phyloP scores from a whole-genome alignment of 2,113 vertebrate genomes.

The Paedocypris sp. region DNA sequence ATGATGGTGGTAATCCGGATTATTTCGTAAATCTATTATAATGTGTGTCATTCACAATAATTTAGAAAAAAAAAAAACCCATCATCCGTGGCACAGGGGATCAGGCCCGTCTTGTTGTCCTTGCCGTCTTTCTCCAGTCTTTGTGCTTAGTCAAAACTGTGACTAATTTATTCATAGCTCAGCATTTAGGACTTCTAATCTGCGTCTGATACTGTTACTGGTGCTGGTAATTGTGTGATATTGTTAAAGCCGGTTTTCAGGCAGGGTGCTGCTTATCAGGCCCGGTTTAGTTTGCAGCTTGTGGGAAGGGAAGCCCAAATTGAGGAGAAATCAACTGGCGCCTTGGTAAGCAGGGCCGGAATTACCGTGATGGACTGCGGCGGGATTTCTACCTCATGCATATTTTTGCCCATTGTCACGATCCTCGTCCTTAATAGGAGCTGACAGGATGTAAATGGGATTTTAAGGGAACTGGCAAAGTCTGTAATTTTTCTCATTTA shows the following conservation, averaged over 20 bases:
- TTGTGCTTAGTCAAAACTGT: constrained; percentile 22
- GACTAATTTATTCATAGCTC: constrained; percentile 41
- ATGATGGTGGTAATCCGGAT: constrained; percentile 10
- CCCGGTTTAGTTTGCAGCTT: constrained; percentile 36
- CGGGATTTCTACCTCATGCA: constrained; percentile 47
- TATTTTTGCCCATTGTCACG: constrained; percentile 52
- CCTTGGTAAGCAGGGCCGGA: constrained; percentile 52
- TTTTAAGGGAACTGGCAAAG: constrained; percentile 74
- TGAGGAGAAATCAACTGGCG: constrained; percentile 45
- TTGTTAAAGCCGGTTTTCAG: constrained; percentile 38
- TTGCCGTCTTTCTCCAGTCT: not conserved
- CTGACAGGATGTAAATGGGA: constrained; percentile 82
- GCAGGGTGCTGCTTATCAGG: constrained; percentile 42
- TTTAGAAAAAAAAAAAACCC: constrained; percentile 2
- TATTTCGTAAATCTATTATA: constrained; percentile 10
- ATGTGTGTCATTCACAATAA: constrained; percentile 5
- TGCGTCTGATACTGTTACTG: constrained; percentile 27
- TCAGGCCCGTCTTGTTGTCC: not conserved
- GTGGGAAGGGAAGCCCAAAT: constrained; percentile 27
- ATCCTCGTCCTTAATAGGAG: constrained; percentile 65
- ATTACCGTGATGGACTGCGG: constrained; percentile 48
- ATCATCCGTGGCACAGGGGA: not conserved
- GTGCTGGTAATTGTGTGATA: constrained; percentile 38
- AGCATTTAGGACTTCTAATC: constrained; percentile 39
- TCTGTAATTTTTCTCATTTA: constrained; percentile 78